Conservation (phyloP, 2,888 invertebrate genomes). For the Lagria hirta region DNA sequence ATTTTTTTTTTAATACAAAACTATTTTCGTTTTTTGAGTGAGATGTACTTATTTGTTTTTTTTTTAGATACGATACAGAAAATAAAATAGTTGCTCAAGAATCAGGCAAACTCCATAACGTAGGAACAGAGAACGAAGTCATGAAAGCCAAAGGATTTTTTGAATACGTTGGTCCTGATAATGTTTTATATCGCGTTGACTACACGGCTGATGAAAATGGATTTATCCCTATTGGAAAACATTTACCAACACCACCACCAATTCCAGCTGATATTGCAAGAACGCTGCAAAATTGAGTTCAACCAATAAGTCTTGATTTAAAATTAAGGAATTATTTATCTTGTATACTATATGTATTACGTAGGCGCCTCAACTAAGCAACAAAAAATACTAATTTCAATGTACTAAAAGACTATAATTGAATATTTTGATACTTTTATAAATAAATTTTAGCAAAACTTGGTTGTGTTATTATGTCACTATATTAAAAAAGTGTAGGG, state of each 20-base stretch:
- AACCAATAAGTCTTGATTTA: too few relatives aligned
- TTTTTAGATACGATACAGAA: constrained; percentile 61
- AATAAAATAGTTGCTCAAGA: constrained; percentile 65
- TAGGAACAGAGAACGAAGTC: constrained; percentile 59
- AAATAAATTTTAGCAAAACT: too few relatives aligned
- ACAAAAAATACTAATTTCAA: too few relatives aligned
- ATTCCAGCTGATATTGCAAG: constrained; percentile 67
- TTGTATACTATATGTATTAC: too few relatives aligned
- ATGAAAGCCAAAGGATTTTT: constrained; percentile 67
- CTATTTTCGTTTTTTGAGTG: too few relatives aligned
- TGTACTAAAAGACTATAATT: too few relatives aligned
- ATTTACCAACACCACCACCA: constrained; percentile 63
- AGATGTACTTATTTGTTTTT: constrained; percentile 2
- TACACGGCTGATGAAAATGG: constrained; percentile 66
- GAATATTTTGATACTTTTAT: too few relatives aligned
- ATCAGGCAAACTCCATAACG: constrained; percentile 57
- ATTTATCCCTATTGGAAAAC: constrained; percentile 59
- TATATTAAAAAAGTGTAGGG: too few relatives aligned
- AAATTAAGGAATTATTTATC: too few relatives aligned
- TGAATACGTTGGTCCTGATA: constrained; percentile 68
- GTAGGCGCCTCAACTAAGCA: too few relatives aligned
- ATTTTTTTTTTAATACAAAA: neutral
- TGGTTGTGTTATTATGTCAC: too few relatives aligned
- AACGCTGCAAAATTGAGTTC: constrained; percentile 62
- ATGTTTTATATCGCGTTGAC: constrained; percentile 59